Conservation (phyloP, 2,888 invertebrate species). For the Fissipunctia ypsillon region DNA sequence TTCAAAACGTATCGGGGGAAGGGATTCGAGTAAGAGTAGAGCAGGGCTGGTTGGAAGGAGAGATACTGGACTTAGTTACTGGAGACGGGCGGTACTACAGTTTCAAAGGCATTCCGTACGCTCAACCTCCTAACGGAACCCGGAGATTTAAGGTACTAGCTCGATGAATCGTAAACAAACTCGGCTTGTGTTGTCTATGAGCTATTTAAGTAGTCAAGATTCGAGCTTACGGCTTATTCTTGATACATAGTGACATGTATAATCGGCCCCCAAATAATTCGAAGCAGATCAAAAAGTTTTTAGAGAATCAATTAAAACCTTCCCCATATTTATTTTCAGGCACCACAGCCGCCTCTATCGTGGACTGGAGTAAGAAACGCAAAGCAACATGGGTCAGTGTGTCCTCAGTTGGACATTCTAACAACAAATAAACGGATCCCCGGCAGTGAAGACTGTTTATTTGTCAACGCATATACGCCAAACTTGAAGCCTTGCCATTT, state of each 20-base stretch:
- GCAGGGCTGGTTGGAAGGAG: slow-evolving; percentile 33
- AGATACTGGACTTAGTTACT: slow-evolving; percentile 15
- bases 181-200: background rate
- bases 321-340: slow-evolving; percentile 13
- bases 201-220: background rate
- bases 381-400: slow-evolving; percentile 34
- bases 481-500: background rate
- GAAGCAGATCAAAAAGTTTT: background rate
- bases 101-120: slow-evolving; percentile 41
- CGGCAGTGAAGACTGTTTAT: slow-evolving; percentile 45
- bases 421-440: background rate
- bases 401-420: slow-evolving; percentile 28
- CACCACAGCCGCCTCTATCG: slow-evolving; percentile 4
- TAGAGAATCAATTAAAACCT: background rate
- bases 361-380: slow-evolving; percentile 40
- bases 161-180: background rate
- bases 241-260: background rate
- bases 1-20: background rate
- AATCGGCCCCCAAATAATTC: background rate
- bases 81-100: slow-evolving; percentile 23
- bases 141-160: slow-evolving; percentile 30
- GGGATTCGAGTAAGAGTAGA: slow-evolving; percentile 14
- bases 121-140: slow-evolving; percentile 14
- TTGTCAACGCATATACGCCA: slow-evolving; percentile 36
- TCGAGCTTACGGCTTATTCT: background rate